Conservation (phyloP, 2,888 invertebrate species). For the Leptodirus hochenwartii region DNA sequence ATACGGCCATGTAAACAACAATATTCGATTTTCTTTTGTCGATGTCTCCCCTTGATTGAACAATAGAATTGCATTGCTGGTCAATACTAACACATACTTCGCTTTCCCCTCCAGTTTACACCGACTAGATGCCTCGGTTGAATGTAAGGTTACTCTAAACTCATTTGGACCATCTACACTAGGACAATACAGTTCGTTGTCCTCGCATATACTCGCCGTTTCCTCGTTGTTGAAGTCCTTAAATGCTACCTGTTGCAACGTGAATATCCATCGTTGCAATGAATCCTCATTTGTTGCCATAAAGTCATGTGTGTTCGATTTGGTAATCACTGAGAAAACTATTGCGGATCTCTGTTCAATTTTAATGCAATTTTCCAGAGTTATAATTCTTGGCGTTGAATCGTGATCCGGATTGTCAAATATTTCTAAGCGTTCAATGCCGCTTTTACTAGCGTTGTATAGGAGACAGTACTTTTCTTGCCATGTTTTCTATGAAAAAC, state of each 20-base stretch:
- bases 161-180: conserved; percentile 59
- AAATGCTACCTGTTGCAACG: conserved; percentile 67
- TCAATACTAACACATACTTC: conserved; percentile 54
- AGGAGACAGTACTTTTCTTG: conserved; percentile 61
- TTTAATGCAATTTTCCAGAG: conserved; percentile 76
- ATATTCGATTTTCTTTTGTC: conserved; percentile 45
- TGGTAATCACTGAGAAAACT: conserved; percentile 51
- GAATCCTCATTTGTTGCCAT: conserved; percentile 51
- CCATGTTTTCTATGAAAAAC: conserved; percentile 64
- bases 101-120: conserved; percentile 50
- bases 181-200: conserved; percentile 76
- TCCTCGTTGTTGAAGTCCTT: conserved; percentile 40
- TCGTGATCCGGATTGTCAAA: conserved; percentile 65
- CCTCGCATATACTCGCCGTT: conserved; percentile 52
- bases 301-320: conserved; percentile 39
- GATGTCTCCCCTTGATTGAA: conserved; percentile 37
- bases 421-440: conserved; percentile 70
- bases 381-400: conserved; percentile 46
- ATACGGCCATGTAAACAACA: conserved; percentile 81
- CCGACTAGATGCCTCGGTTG: conserved; percentile 60
- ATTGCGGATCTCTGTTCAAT: conserved; percentile 46
- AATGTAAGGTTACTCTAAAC: conserved; percentile 53
- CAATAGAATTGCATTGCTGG: conserved; percentile 56
- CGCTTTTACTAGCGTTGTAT: conserved; percentile 67
- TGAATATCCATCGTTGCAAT: conserved; percentile 58